These are phyloP conservation scores for Epinotia bilunana DNA, from an alignment of 2,888 invertebrate genomes.

Conservation along the genomic window DNA sequence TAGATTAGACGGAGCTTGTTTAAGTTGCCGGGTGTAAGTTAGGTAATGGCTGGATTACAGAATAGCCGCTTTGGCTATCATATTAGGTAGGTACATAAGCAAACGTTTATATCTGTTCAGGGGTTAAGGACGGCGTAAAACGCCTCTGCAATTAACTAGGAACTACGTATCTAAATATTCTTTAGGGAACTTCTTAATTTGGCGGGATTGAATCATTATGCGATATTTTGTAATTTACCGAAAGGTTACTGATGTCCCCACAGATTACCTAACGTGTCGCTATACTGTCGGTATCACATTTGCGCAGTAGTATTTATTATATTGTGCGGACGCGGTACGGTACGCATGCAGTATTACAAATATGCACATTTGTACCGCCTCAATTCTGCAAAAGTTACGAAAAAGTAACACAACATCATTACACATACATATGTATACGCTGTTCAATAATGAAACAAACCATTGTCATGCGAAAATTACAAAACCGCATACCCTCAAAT, in stretches of 20 bases:
- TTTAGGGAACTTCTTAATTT: too few relatives aligned
- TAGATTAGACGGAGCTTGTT: constrained; percentile 36
- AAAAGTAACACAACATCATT: neutral
- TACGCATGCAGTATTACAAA: too few relatives aligned
- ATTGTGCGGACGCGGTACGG: too few relatives aligned
- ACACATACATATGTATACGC: neutral
- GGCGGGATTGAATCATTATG: too few relatives aligned
- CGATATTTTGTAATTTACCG: too few relatives aligned
- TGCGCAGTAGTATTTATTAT: too few relatives aligned
- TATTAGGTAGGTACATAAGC: neutral
- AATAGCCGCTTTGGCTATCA: neutral
- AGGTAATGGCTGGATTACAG: constrained; percentile 21
- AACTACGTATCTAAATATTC: too few relatives aligned
- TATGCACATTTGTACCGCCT: too few relatives aligned
- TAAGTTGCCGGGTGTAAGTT: constrained; percentile 31
- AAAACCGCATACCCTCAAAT: neutral
- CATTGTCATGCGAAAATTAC: constrained; percentile 12
- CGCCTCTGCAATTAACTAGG: too few relatives aligned
- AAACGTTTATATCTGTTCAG: neutral
- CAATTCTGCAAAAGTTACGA: neutral
- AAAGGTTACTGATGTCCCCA: too few relatives aligned
- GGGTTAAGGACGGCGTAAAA: neutral
- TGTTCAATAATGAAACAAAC: neutral
- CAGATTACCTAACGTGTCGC: too few relatives aligned
- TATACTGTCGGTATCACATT: too few relatives aligned